Evolutionary conservation across 2,113 vertebrate species (phyloP).

Genomic region (Patagioenas fasciata): DNA sequence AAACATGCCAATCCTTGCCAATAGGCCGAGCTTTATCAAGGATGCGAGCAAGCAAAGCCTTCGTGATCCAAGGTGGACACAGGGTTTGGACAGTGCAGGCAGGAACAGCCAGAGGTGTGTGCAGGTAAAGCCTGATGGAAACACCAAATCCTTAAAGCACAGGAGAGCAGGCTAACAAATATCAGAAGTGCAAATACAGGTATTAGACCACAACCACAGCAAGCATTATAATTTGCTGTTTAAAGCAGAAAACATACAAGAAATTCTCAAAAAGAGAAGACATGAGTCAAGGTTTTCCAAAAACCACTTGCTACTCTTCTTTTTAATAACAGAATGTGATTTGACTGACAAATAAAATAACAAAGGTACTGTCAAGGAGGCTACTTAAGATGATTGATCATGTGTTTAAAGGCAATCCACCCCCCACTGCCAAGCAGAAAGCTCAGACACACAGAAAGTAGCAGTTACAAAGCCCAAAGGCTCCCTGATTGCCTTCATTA

Average conservation of each 20-base stretch:
- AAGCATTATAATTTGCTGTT: background rate
- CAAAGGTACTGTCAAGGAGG: background rate
- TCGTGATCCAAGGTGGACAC: background rate
- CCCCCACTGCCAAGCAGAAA: background rate
- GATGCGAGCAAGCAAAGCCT: background rate
- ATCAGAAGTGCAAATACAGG: background rate
- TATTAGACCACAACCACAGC: background rate
- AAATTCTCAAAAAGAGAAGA: background rate
- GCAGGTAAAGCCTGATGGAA: background rate
- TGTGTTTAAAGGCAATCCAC: constrained; percentile 2
- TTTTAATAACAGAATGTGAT: background rate
- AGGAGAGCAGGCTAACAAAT: background rate
- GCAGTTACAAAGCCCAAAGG: background rate
- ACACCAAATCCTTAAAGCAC: rapidly evolving
- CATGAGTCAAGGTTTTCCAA: background rate
- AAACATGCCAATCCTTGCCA: background rate
- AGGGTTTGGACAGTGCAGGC: background rate
- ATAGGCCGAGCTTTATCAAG: background rate
- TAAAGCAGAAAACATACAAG: background rate
- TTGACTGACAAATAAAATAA: constrained; percentile 10
- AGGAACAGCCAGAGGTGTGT: background rate
- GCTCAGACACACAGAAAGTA: background rate
- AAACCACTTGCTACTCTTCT: background rate
- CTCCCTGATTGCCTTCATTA: background rate
- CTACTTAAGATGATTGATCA: constrained; percentile 10